Percentiles rank a stretch among this genome's conserved stretches.
phyloP scores from a whole-genome alignment of 1,140 invertebrate genomes.

The Bombus cullumanus region DNA sequence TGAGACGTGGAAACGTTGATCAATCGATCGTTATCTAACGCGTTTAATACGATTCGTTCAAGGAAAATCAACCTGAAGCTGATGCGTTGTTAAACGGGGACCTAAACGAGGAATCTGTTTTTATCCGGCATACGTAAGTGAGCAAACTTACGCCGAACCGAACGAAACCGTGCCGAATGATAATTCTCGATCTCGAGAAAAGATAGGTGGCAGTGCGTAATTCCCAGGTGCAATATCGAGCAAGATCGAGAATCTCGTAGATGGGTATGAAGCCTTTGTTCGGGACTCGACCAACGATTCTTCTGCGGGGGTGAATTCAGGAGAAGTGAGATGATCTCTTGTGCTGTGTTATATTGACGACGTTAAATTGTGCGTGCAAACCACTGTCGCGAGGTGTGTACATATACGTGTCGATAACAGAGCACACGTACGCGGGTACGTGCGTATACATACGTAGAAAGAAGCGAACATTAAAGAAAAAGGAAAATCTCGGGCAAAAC shows the following conservation, averaged over 20 bases:
- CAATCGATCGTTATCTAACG: too few species aligned
- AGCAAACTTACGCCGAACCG: too few species aligned
- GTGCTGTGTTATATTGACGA: constrained; percentile 54
- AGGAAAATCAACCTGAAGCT: not conserved
- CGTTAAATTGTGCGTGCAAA: constrained; percentile 16
- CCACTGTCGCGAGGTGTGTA: constrained; percentile 44
- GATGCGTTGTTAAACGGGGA: too few species aligned
- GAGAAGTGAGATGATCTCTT: constrained; percentile 56
- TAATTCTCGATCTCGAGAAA: too few species aligned
- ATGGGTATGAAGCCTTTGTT: constrained; percentile 30
- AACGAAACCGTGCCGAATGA: too few species aligned
- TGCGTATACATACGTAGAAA: constrained; percentile 33
- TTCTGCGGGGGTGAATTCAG: not conserved
- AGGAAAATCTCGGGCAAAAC: not conserved
- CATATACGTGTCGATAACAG: constrained; percentile 33
- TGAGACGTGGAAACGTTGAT: too few species aligned
- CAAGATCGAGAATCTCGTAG: constrained; percentile 17
- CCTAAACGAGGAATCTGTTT: too few species aligned
- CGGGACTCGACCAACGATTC: constrained; percentile 14
- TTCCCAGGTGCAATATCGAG: constrained; percentile 8
- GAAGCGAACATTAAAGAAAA: not conserved
- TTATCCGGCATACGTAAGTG: too few species aligned
- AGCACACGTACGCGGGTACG: constrained; percentile 49
- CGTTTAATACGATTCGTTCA: not conserved
- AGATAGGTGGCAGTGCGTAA: too few species aligned